Percentiles rank a stretch among this genome's conserved stretches.
These are phyloP conservation scores for Murina feae DNA, from an alignment of 2,113 vertebrate genomes.

Conservation along the genomic window DNA sequence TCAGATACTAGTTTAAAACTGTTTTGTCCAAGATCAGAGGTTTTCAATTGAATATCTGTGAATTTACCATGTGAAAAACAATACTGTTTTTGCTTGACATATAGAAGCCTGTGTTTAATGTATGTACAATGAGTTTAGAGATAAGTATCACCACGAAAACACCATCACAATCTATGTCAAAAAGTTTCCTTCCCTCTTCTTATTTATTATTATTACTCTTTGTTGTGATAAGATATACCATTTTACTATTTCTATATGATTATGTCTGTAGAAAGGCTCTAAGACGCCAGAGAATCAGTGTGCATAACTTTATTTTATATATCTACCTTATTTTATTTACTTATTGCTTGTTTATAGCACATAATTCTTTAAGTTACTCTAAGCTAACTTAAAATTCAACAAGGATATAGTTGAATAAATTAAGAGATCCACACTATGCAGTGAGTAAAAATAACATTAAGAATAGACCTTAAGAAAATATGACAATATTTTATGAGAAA, in stretches of 20 bases:
- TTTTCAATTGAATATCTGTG: background rate
- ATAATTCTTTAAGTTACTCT: slow-evolving; percentile 24
- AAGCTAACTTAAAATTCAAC: background rate
- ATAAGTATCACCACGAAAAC: background rate
- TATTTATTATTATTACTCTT: background rate
- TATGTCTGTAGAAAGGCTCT: background rate
- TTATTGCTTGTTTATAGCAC: background rate
- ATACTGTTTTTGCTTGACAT: background rate
- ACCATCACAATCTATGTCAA: background rate
- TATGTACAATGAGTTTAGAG: background rate
- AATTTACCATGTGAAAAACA: background rate
- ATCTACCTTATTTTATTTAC: background rate
- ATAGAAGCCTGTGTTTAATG: background rate
- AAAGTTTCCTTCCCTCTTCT: background rate
- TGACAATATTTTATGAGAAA: background rate
- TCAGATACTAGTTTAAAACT: background rate
- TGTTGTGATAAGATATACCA: background rate
- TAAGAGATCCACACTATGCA: background rate
- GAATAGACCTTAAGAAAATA: background rate
- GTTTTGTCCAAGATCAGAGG: background rate
- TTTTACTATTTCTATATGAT: background rate
- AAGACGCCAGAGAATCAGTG: background rate
- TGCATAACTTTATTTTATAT: background rate
- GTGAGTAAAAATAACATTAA: slow-evolving; percentile 4
- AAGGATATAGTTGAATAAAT: background rate